Percentiles rank a stretch among this genome's conserved stretches.
phyloP scores from a whole-genome alignment of 2,888 invertebrate genomes.

The Balanococcus diminutus region DNA sequence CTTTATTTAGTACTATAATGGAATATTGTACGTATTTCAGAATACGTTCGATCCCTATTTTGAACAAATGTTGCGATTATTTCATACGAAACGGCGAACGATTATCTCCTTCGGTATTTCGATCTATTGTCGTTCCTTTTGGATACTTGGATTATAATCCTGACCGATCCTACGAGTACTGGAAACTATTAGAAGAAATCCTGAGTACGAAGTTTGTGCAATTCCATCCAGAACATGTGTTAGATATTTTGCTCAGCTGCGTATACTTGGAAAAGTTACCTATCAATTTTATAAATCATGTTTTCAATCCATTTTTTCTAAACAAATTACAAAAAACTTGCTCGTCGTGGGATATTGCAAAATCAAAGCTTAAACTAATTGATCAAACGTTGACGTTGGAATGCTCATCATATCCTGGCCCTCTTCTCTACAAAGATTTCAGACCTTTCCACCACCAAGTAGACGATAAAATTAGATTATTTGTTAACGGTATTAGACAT shows the following conservation, averaged over 20 bases:
- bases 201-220: slow-evolving; percentile 67
- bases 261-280: slow-evolving; percentile 70
- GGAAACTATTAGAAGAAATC: slow-evolving; percentile 66
- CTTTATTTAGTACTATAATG: slow-evolving; percentile 68
- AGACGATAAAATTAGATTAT: slow-evolving; percentile 66
- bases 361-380: slow-evolving; percentile 67
- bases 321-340: slow-evolving; percentile 65
- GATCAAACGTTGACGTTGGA: slow-evolving; percentile 72
- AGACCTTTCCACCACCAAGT: slow-evolving; percentile 65
- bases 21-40: slow-evolving; percentile 69
- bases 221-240: slow-evolving; percentile 66
- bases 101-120: slow-evolving; percentile 66
- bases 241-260: slow-evolving; percentile 70
- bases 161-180: slow-evolving; percentile 65
- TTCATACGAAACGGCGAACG: slow-evolving; percentile 64
- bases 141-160: slow-evolving; percentile 70
- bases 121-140: slow-evolving; percentile 68
- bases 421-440: slow-evolving; percentile 66
- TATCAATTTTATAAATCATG: slow-evolving; percentile 66
- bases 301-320: slow-evolving; percentile 70
- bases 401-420: slow-evolving; percentile 67
- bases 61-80: slow-evolving; percentile 68
- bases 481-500: slow-evolving; percentile 64
- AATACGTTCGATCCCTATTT: slow-evolving; percentile 66
- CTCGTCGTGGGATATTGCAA: slow-evolving; percentile 58